Evolutionary conservation across 1,140 invertebrate species (phyloP).

Genomic region (Idris sp.): DNA sequence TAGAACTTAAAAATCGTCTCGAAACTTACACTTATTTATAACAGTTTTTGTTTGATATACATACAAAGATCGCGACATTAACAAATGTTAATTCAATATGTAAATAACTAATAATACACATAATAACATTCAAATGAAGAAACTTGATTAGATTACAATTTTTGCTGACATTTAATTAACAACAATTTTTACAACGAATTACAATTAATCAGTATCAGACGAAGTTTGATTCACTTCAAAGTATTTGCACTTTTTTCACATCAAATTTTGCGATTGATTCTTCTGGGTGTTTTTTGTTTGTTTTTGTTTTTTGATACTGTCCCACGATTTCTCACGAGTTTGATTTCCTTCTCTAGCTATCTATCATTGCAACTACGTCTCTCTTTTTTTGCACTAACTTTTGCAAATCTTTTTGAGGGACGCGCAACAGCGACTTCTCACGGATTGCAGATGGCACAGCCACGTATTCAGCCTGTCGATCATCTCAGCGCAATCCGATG

Average conservation of each 20-base stretch:
- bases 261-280: conserved; percentile 37
- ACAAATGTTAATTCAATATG: conserved; percentile 42
- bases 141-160: conserved; percentile 10
- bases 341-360: conserved; percentile 50
- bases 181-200: conserved; percentile 40
- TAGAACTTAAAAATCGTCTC: conserved; percentile 34
- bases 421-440: conserved; percentile 76
- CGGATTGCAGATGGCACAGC: conserved; percentile 78
- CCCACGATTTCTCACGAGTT: conserved; percentile 39
- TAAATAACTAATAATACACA: conserved; percentile 42
- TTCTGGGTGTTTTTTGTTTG: too few relatives aligned
- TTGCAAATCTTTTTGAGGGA: conserved; percentile 75
- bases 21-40: conserved; percentile 26
- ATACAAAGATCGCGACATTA: conserved; percentile 35
- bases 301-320: too few relatives aligned
- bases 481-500: conserved; percentile 77
- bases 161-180: conserved; percentile 26
- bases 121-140: conserved; percentile 33
- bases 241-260: conserved; percentile 36
- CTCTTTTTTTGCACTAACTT: conserved; percentile 51
- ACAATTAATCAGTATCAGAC: conserved; percentile 13
- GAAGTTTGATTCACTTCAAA: conserved; percentile 28
- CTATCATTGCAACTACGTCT: conserved; percentile 34
- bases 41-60: conserved; percentile 27
- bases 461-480: conserved; percentile 78